These are phyloP conservation scores for Arizona elegans DNA, from an alignment of 2,113 vertebrate species.

Conservation along the genomic window DNA sequence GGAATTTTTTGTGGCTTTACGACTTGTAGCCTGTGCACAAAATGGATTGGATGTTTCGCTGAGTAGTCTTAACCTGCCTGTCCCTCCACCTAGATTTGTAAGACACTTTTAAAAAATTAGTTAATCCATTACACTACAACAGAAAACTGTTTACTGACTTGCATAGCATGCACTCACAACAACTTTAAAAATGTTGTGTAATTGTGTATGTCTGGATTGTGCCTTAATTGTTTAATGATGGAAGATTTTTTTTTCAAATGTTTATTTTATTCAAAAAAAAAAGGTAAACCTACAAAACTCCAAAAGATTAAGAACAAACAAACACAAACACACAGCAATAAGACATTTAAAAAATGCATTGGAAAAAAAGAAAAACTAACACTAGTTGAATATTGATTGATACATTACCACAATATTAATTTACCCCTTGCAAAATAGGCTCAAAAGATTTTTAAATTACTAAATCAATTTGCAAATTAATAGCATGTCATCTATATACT, in stretches of 20 bases:
- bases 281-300: background rate
- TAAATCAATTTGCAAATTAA: background rate
- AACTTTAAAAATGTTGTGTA: background rate
- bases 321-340: background rate
- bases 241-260: background rate
- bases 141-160: background rate
- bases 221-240: background rate
- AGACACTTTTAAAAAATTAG: conserved; percentile 56
- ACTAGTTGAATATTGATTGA: background rate
- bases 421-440: background rate
- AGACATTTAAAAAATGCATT: background rate
- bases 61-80: conserved; percentile 83
- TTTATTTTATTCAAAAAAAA: background rate
- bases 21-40: conserved; percentile 95
- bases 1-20: conserved; percentile 95
- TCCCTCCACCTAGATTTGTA: conserved; percentile 96
- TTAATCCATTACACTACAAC: background rate
- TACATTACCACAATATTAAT: background rate
- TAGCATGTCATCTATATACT: background rate
- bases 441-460: background rate
- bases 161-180: background rate
- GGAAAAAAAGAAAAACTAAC: background rate
- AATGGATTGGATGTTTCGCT: conserved; percentile 94
- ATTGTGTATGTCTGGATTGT: background rate
- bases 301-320: background rate